Percentiles rank a stretch among this genome's conserved stretches.
Evolutionary conservation across 2,888 invertebrate species (phyloP).

Genomic region (Nymphalis polychloros): DNA sequence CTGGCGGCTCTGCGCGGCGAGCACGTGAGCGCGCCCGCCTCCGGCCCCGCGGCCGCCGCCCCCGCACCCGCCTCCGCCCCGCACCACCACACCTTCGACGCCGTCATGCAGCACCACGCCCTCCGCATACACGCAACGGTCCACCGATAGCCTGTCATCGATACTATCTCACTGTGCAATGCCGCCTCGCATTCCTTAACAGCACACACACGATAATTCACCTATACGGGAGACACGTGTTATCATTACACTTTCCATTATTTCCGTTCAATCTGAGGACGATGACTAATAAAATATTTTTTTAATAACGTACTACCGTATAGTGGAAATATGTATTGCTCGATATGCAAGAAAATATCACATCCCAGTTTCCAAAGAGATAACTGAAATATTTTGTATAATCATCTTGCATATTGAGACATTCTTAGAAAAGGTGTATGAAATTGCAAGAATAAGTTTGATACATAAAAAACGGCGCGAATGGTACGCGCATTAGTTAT

Average conservation of each 20-base stretch:
- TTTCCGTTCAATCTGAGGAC: too few relatives aligned
- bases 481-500: conserved; percentile 20
- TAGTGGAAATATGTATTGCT: not conserved
- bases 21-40: conserved; percentile 77
- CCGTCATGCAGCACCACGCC: conserved; percentile 80
- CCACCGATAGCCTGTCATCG: conserved; percentile 40
- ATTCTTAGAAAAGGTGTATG: conserved; percentile 24
- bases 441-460: conserved; percentile 23
- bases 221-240: conserved; percentile 10
- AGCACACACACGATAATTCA: conserved; percentile 26
- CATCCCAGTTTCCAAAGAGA: not conserved
- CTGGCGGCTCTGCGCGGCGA: conserved; percentile 78
- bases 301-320: not conserved
- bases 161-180: conserved; percentile 26
- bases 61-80: conserved; percentile 64
- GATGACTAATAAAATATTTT: too few relatives aligned
- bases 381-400: not conserved
- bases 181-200: conserved; percentile 34
- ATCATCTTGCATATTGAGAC: conserved; percentile 28
- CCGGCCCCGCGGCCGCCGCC: conserved; percentile 57
- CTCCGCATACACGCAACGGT: conserved; percentile 77
- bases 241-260: not conserved
- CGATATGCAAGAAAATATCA: conserved; percentile 23
- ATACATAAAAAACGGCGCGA: conserved; percentile 11
- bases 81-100: conserved; percentile 80